Evolutionary conservation across 2,113 vertebrate species (phyloP).

Genomic region (Anolis sagrei): DNA sequence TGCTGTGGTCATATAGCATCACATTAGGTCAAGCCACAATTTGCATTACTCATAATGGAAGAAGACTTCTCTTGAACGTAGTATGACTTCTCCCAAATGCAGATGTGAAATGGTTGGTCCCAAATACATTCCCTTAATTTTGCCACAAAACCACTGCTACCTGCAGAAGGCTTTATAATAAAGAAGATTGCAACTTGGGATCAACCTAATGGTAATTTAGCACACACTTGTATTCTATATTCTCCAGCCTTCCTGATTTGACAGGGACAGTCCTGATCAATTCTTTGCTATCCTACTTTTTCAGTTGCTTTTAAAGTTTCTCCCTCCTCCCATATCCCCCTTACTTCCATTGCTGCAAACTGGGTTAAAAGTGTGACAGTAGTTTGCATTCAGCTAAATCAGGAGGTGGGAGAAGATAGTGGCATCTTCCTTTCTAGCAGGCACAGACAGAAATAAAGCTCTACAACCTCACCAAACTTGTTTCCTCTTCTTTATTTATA

Average conservation of each 20-base stretch:
- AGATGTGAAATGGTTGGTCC: neutral
- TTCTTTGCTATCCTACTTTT: no score
- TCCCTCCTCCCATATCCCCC: no score
- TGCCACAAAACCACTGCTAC: neutral
- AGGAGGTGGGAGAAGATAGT: neutral
- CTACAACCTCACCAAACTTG: no score
- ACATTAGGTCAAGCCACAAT: neutral
- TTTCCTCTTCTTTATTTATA: no score
- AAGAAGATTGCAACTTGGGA: neutral
- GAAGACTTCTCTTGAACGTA: neutral
- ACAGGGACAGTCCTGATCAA: no score
- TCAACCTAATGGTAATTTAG: neutral
- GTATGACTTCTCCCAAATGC: rapidly evolving
- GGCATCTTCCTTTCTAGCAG: neutral
- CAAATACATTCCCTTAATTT: neutral
- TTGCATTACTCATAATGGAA: rapidly evolving
- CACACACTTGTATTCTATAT: neutral
- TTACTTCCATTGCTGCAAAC: no score
- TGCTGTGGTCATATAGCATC: neutral
- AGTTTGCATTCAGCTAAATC: no score
- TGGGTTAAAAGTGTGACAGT: no score
- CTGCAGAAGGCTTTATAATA: neutral
- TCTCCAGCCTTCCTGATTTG: no score
- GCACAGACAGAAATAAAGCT: no score
- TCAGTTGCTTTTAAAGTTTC: no score